phyloP scores from a whole-genome alignment of 2,113 vertebrate species.

The Dasypus novemcinctus region DNA sequence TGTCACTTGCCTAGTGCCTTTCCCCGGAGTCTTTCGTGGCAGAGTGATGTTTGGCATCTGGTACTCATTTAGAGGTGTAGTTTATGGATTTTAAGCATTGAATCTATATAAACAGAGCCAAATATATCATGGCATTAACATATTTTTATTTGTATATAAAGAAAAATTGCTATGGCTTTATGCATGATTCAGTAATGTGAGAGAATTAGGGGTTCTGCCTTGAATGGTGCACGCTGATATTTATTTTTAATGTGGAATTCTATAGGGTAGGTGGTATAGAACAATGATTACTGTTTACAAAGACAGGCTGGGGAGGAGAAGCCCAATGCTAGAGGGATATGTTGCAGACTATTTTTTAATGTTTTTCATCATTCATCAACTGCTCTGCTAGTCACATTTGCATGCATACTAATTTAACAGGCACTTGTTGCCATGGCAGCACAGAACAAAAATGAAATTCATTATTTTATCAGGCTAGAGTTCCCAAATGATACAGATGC shows the following conservation, averaged over 20 bases:
- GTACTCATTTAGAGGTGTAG: slow-evolving; percentile 30
- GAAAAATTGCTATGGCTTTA: neutral
- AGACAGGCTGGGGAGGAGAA: neutral
- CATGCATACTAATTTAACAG: neutral
- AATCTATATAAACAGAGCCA: slow-evolving; percentile 26
- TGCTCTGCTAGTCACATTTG: neutral
- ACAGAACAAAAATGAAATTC: neutral
- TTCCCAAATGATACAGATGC: neutral
- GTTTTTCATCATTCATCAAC: neutral
- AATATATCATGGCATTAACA: slow-evolving; percentile 31
- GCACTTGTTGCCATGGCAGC: slow-evolving; percentile 44
- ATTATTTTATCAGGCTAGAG: slow-evolving; percentile 3
- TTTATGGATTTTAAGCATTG: slow-evolving; percentile 55
- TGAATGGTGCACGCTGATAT: neutral
- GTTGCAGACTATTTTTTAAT: neutral
- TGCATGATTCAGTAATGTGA: neutral
- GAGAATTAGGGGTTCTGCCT: neutral
- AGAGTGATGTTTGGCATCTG: slow-evolving; percentile 54
- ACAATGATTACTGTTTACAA: neutral
- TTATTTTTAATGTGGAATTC: neutral
- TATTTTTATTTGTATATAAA: slow-evolving; percentile 14
- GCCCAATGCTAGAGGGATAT: neutral
- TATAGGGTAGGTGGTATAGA: neutral
- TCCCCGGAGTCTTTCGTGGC: slow-evolving; percentile 30
- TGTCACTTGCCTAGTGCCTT: slow-evolving; percentile 48